Percentiles rank a stretch among this genome's conserved stretches.
Conservation (phyloP, 2,113 vertebrate species). For the Crotalus viridis region DNA sequence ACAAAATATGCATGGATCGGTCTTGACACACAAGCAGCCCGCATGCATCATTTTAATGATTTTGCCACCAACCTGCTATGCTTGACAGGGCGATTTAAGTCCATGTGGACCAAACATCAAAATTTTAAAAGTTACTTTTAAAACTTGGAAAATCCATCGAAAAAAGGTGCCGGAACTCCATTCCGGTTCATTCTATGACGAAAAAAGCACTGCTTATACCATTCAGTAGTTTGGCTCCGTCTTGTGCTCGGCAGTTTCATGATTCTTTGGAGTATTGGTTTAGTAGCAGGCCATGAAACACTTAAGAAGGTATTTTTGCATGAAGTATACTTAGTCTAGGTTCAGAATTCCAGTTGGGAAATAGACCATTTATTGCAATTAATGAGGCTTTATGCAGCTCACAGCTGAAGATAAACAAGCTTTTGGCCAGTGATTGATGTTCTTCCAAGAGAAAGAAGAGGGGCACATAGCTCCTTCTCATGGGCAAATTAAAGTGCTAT, state of each 20-base stretch:
- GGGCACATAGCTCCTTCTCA: not conserved
- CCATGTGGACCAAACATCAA: too few species aligned
- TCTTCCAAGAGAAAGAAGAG: not conserved
- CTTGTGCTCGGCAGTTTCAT: not conserved
- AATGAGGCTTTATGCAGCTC: not conserved
- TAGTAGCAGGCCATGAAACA: not conserved
- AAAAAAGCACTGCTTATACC: not conserved
- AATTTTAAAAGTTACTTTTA: too few species aligned
- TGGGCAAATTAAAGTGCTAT: not conserved
- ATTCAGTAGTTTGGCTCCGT: conserved; percentile 3
- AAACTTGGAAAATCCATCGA: too few species aligned
- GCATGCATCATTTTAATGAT: too few species aligned
- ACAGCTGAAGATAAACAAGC: not conserved
- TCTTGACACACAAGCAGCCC: too few species aligned
- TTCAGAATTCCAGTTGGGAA: conserved; percentile 1
- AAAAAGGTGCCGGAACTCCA: too few species aligned
- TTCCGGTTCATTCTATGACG: too few species aligned
- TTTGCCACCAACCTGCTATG: too few species aligned
- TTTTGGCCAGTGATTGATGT: not conserved
- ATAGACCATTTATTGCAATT: not conserved
- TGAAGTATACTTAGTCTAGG: not conserved
- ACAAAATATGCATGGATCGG: too few species aligned
- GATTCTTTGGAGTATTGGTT: not conserved
- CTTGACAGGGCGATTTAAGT: too few species aligned
- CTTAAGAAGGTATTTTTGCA: not conserved